Base-by-base conservation (phyloP, 1,140 invertebrate genomes). In the Brachionus paranguensis region DNA sequence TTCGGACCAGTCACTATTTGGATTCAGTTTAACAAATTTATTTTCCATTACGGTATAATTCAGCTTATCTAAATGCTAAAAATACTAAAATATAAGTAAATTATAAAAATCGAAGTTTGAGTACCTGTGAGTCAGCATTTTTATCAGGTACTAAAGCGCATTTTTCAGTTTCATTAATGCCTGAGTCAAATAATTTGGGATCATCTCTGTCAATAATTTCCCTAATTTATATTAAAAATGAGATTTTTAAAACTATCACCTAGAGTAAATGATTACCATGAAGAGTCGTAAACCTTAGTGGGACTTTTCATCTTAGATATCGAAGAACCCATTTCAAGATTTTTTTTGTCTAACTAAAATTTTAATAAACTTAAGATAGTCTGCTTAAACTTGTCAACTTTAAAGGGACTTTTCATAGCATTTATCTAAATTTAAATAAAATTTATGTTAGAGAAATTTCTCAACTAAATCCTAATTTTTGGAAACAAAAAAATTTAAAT, bases 21-120 rank as follows among this genome's bases (percentile, higher is more conserved):
- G 53, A 14, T 41, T 68, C 17, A 64, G 17, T 68, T 81, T 81
- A 45, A 81, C 33, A 17, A 81, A 60, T 81, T 81, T 81, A 43
- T 81, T 60, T 68, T 81, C 78, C 78, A 81, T 81, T 79, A 20
- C 60, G 29, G 37, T 68, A 27, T 20, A 12, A 76, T 50, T 76
- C 24, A 24, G 20, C 27, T 76, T 76, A 76, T 72, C 68, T 72
- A 72, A 72, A 72, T 72, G 11, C 68, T 72, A 43, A 72, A 41
- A 17, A 72, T 20, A 72, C 41, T 41, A 72, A 72, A 72, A 72
- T 72, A 20, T 43, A 72, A 33, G 17, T 10, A 60, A 27, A 60
- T 20, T 60, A 60, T 20, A 60, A 10, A 60, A 60, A 20, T 60
- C 53, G n/a, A 24, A 20, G 17, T 60, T 60, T 60, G 53, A 60